Conservation (phyloP, 2,113 vertebrate species). For the Suricata suricatta region DNA sequence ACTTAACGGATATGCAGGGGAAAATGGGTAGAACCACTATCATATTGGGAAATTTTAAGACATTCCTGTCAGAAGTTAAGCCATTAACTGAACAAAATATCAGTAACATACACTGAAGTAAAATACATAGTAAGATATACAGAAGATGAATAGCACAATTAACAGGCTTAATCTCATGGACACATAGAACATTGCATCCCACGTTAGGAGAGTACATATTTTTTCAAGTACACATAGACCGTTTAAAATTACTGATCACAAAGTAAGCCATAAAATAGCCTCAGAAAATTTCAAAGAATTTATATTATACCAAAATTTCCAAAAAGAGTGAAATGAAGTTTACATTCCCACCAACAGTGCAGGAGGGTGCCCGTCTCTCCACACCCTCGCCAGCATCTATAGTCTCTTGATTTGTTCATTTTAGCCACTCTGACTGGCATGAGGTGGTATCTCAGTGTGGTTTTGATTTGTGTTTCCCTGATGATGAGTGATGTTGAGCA, state of each 20-base stretch:
- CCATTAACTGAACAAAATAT: background rate
- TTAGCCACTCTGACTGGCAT: too few relatives aligned
- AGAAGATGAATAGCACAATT: background rate
- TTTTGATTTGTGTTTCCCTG: too few relatives aligned
- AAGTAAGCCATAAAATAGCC: background rate
- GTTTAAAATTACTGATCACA: background rate
- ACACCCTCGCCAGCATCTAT: too few relatives aligned
- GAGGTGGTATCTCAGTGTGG: too few relatives aligned
- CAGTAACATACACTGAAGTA: background rate
- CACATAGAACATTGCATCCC: background rate
- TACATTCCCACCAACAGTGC: too few relatives aligned
- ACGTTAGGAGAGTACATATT: background rate
- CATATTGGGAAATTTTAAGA: background rate
- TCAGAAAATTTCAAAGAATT: background rate
- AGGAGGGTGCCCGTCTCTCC: too few relatives aligned
- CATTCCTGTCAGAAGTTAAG: background rate
- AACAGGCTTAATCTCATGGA: background rate
- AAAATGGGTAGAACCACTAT: background rate
- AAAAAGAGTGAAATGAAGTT: background rate
- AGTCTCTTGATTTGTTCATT: too few relatives aligned
- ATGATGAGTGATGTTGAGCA: too few relatives aligned
- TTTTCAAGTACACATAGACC: background rate
- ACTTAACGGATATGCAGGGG: background rate
- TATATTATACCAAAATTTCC: background rate
- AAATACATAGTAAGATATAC: background rate